phyloP scores from a whole-genome alignment of 1,140 invertebrate species.

The Bactericera cockerelli region DNA sequence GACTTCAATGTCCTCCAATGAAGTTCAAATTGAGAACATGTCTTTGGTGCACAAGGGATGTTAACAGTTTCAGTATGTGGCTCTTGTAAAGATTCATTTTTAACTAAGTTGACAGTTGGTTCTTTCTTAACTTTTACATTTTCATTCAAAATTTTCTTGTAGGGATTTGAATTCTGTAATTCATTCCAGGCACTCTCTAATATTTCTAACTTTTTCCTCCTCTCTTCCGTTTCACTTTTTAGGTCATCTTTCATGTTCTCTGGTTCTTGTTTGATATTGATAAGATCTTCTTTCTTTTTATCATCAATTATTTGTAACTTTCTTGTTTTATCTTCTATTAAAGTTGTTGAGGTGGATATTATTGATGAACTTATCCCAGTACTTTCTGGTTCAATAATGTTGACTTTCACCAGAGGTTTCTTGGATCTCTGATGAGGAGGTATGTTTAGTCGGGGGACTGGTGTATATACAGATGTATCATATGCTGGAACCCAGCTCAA shows the following conservation, averaged over 20 bases:
- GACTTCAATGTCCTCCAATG: slow-evolving; percentile 2
- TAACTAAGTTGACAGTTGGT: not conserved
- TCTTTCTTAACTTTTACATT: not conserved
- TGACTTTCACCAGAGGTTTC: slow-evolving; percentile 3
- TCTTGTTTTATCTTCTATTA: slow-evolving; percentile 5
- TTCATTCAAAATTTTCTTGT: not conserved
- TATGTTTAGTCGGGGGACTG: not conserved
- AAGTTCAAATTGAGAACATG: slow-evolving; percentile 4
- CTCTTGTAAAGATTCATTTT: not conserved
- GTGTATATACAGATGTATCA: not conserved
- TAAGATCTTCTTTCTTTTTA: too few species aligned
- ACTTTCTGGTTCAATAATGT: not conserved
- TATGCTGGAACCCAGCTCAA: not conserved
- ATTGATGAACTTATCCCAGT: not conserved
- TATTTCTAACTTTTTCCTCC: not conserved
- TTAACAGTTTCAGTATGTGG: not conserved
- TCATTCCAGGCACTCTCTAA: slow-evolving; percentile 5
- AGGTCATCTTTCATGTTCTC: too few species aligned
- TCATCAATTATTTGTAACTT: not conserved
- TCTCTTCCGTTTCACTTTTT: too few species aligned
- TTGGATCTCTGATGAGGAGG: slow-evolving; percentile 2
- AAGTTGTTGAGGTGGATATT: not conserved
- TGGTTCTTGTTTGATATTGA: too few species aligned
- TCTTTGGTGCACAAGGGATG: not conserved
- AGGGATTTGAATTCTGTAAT: not conserved